Base-by-base conservation (phyloP, 2,113 vertebrate species). In the Cyanoderma ruficeps region DNA sequence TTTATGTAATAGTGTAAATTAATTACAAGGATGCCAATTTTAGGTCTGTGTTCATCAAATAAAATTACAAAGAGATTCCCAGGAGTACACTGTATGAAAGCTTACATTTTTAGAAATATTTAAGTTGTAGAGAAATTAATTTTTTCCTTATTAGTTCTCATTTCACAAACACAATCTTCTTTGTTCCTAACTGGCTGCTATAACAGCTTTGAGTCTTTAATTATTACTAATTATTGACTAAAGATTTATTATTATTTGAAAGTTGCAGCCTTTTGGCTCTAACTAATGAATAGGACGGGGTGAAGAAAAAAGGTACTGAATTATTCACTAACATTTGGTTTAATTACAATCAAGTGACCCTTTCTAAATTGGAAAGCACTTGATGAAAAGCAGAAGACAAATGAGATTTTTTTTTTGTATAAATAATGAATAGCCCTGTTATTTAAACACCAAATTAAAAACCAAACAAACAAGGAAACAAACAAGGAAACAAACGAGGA, bases 281-380 rank as follows among this genome's bases (percentile, higher is more conserved):
- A 79, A 91, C 14, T 64, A 76, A 96, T 93, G 75, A 83, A 68
- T n/a, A 72, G 22, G 67, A 83, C 61, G 57, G 49, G 33, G 41
- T 2, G 7, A 83, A 71, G 77, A 24, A 37, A 83, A 94, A 93
- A 81, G 35, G n/a, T 28, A 71, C 46, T 95, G 74, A 96, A 92
- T 96, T 83, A 93, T 89, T 96, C 79, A 84, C 68, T 68, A 83
- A 76, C 31, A 59, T 85, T 91, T 94, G 65, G 69, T 72, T 96
- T 89, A 85, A 83, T 89, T 94, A 69, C 30, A 84, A 33, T 76
- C 37, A 89, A 93, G 53, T 89, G 53, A 86, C 61, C 63, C 39
- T 72, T 88, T 81, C 44, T 63, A 65, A 42, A 91, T 21, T 68
- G 68, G 70, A 91, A 93, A 93, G 50, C 42, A 55, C 63, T 83